Evolutionary conservation across 2,888 invertebrate species (phyloP), one percentile per base, ranked within the genome.

Genomic region (Leptopilina drosophilae): DNA sequence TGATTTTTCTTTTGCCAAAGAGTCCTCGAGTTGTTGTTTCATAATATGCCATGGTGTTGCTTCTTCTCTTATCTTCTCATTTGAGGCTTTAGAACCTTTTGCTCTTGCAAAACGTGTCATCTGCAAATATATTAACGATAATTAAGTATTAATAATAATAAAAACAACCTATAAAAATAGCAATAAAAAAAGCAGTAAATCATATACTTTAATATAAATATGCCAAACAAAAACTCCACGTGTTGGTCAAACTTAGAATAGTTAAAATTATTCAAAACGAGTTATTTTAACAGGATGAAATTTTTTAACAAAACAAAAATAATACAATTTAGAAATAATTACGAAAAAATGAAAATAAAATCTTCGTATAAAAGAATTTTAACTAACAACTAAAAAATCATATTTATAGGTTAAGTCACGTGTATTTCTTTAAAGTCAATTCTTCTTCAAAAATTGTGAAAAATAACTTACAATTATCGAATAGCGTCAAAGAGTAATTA

Each of bases 51-150:
- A 96, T 88, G 96, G 94, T 62, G 96, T 96, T 65, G 95, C 93
- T 73, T 95, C 94, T 88, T 95, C 94, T 1, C 95, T 95, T 14
- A 94, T 87, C 84, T 94, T 93, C 88, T 95, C 95, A 88, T 96
- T 96, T 4, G 95, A 95, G 6, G 95, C 92, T 91, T 96, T 96
- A 0, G 96, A 95, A 56, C 96, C 96, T 89, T 94, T 95, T 0
- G 95, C 95, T 90, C 96, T 93, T 42, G 96, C 95, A 93, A 95
- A 96, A 84, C 96, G 92, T 6, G 96, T 96, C 96, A 96, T 96
- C 86, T 86, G 89, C 4, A 64, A 76, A 12, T 49, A 49, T 12
- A 49, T 49, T 14, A 26, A 66, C 26, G 46, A 78, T 78, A 59
- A 78, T 78, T 64, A 40, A 77, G 69, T 59, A 67, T 64, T 11